Base-by-base conservation (phyloP, 2,888 invertebrate genomes). In the Rhamphomyia laevipes region DNA sequence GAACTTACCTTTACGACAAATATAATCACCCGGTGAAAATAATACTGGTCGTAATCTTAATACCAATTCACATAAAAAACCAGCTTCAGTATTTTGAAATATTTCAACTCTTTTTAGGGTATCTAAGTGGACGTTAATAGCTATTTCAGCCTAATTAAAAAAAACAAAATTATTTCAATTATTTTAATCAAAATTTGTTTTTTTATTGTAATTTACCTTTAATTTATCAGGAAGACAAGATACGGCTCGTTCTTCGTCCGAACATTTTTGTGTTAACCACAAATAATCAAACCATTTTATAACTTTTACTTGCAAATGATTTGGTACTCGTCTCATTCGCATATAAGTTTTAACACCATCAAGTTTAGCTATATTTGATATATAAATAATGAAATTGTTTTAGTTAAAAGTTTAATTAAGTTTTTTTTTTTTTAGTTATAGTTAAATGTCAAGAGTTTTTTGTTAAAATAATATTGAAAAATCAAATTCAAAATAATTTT, bases 211-310 rank as follows among this genome's bases (percentile, higher is more conserved):
- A 45, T n/a, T 21, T 62, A 70, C 71, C 74, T 96, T 96, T 63
- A 96, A 80, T 73, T 96, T 95, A 75, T 96, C 95, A 73, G 93
- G 93, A 65, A 94, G 80, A 75, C 91, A 93, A 65, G 90, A 89
- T 61, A 94, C 92, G 50, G 91, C 91, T 71, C 86, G 86, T 71
- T 96, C 95, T 71, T 97, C 96, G 70, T 96, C 94, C 21, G 94
- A 93, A 68, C 94, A 94, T 75, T 96, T 96, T 76, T 97, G 95
- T 58, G 94, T 94, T 64, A 95, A 82, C 96, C 97, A 97, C 64
- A 96, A 79, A 73, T 97, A 96, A 77, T 97, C 96, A 74, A 96
- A 97, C 96, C 96, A 97, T 73, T 94, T 93, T 74, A 97, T 96
- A 59, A 92, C 96, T 73, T 96, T 94, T 64, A 93, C 89, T 73